These are phyloP conservation scores for Chymomyza fuscimana DNA, from an alignment of 2,888 invertebrate genomes.

Conservation along the genomic window DNA sequence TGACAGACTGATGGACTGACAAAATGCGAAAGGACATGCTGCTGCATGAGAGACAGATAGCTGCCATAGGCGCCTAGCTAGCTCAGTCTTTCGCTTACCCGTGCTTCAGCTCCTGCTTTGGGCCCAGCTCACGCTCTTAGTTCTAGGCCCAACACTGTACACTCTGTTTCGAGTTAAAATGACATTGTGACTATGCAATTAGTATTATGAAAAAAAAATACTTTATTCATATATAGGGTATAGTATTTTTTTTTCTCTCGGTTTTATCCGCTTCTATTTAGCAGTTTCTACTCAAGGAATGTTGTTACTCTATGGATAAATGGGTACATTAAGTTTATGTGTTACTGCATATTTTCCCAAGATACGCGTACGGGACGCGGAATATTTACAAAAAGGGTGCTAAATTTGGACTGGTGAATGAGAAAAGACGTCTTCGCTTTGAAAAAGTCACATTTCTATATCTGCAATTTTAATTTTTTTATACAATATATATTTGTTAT, in stretches of 20 bases:
- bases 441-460: too few relatives aligned
- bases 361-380: too few relatives aligned
- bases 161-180: constrained; percentile 59
- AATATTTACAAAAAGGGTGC: too few relatives aligned
- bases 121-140: not conserved
- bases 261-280: constrained; percentile 6
- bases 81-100: constrained; percentile 1
- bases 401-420: too few relatives aligned
- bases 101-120: not conserved
- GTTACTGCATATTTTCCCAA: too few relatives aligned
- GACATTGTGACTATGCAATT: constrained; percentile 80
- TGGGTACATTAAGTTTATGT: too few relatives aligned
- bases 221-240: constrained; percentile 36
- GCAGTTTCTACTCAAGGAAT: not conserved
- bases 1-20: constrained; percentile 12
- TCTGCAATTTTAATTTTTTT: too few relatives aligned
- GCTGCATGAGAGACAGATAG: constrained; percentile 45
- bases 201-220: constrained; percentile 76
- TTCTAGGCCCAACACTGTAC: not conserved
- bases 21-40: constrained; percentile 3
- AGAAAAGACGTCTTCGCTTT: too few relatives aligned
- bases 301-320: too few relatives aligned
- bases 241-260: constrained; percentile 28
- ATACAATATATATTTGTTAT: too few relatives aligned
- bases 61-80: constrained; percentile 38